Conservation (phyloP, 2,888 invertebrate species). For the Fissipunctia ypsillon region DNA sequence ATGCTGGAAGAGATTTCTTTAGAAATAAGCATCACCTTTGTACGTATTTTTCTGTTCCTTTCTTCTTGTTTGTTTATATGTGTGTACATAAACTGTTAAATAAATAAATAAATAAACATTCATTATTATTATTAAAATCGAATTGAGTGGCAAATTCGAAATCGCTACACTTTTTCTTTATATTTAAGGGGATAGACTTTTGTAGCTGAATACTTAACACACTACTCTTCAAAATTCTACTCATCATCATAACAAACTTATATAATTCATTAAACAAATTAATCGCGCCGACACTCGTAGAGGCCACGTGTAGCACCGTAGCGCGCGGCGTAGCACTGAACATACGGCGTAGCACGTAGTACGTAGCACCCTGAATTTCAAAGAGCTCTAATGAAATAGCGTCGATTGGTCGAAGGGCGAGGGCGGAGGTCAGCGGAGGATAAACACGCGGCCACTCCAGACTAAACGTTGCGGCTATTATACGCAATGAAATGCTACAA, state of each 20-base stretch:
- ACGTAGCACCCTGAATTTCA: constrained; percentile 5
- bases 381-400: constrained; percentile 12
- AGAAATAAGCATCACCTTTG: too few relatives aligned
- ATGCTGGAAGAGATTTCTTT: too few relatives aligned
- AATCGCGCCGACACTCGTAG: constrained; percentile 6
- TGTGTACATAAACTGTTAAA: too few relatives aligned
- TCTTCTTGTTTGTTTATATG: too few relatives aligned
- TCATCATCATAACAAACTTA: not conserved
- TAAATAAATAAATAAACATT: too few relatives aligned
- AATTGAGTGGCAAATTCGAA: too few relatives aligned
- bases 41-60: too few relatives aligned
- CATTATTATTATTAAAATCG: too few relatives aligned
- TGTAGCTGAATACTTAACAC: not conserved
- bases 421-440: constrained; percentile 1
- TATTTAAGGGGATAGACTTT: not conserved
- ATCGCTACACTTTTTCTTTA: not conserved
- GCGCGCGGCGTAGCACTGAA: constrained; percentile 2
- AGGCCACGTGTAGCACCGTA: constrained; percentile 1
- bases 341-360: constrained; percentile 2
- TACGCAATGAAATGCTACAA: not conserved
- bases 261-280: not conserved
- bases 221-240: not conserved
- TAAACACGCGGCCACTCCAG: constrained; percentile 9
- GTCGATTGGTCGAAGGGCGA: not conserved
- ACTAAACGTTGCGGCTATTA: not conserved